Conservation (phyloP, 2,797 vertebrate species). For the Astyanax mexicanus region DNA sequence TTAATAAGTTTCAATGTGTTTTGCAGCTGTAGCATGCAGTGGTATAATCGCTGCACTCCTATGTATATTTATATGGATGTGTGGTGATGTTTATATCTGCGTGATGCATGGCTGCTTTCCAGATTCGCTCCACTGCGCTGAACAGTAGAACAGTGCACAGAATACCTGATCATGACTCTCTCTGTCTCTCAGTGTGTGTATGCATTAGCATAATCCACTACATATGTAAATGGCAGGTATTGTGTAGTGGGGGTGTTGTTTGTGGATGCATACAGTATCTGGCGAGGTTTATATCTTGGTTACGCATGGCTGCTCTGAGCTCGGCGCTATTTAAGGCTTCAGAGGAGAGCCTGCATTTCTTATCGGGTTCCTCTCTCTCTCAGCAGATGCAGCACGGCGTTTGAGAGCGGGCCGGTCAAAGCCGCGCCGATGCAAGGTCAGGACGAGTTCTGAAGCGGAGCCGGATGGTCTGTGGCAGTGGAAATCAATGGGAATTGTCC, state of each 20-base stretch:
- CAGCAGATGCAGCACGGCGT: neutral
- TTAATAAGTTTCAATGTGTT: no score
- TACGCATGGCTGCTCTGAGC: neutral
- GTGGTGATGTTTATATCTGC: neutral
- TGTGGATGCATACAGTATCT: neutral
- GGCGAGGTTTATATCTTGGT: neutral
- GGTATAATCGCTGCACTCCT: no score
- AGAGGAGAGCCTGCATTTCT: neutral
- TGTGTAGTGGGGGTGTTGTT: neutral
- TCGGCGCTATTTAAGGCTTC: neutral
- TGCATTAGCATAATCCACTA: no score
- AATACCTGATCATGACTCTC: no score
- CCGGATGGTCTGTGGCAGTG: neutral
- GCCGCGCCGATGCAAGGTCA: constrained; percentile 22
- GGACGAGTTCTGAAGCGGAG: constrained; percentile 15
- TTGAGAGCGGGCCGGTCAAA: constrained; percentile 11
- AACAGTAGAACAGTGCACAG: no score
- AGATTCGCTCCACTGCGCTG: no score
- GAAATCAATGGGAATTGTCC: constrained; percentile 44
- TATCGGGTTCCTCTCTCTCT: neutral
- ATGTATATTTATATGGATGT: no score
- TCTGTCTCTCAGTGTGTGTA: no score
- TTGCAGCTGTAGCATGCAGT: no score
- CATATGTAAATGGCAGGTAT: neutral
- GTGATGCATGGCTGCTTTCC: neutral